These are phyloP conservation scores for Bubo blakistoni DNA, from an alignment of 2,113 vertebrate genomes.

Conservation along the genomic window DNA sequence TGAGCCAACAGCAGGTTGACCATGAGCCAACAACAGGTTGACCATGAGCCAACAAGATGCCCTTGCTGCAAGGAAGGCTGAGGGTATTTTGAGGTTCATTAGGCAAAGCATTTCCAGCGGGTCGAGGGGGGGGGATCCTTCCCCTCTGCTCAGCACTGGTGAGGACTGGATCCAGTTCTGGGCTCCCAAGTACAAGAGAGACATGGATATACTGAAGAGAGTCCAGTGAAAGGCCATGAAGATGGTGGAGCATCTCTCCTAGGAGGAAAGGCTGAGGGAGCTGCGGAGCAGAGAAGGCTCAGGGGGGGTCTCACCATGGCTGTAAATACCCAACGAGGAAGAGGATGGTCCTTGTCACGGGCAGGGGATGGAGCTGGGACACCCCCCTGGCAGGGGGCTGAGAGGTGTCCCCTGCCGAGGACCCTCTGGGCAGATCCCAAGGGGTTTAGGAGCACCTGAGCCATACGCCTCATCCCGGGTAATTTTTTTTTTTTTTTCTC, in stretches of 20 bases:
- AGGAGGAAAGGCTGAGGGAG: background rate
- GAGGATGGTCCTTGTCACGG: background rate
- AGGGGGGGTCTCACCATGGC: background rate
- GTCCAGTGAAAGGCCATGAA: background rate
- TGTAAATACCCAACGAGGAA: background rate
- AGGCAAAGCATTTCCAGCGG: background rate
- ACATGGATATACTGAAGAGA: background rate
- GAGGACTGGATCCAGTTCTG: background rate
- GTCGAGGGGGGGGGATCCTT: too few relatives aligned
- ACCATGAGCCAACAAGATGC: background rate
- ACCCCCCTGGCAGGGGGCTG: background rate
- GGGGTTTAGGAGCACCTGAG: background rate
- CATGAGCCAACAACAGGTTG: too few relatives aligned
- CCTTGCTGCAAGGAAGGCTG: background rate
- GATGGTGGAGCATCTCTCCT: background rate
- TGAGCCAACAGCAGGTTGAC: too few relatives aligned
- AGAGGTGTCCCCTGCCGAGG: background rate
- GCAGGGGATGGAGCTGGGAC: background rate
- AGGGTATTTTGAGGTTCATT: background rate
- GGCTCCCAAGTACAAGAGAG: background rate
- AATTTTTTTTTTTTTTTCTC: background rate
- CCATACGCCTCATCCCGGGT: background rate
- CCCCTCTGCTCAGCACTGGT: background rate
- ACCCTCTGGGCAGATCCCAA: background rate
- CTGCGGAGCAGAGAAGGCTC: background rate